A percentile compares a stretch with the other conserved stretches of the same genome.
Evolutionary conservation across 2,888 invertebrate genomes (phyloP).

Genomic region (Diaperis boleti): DNA sequence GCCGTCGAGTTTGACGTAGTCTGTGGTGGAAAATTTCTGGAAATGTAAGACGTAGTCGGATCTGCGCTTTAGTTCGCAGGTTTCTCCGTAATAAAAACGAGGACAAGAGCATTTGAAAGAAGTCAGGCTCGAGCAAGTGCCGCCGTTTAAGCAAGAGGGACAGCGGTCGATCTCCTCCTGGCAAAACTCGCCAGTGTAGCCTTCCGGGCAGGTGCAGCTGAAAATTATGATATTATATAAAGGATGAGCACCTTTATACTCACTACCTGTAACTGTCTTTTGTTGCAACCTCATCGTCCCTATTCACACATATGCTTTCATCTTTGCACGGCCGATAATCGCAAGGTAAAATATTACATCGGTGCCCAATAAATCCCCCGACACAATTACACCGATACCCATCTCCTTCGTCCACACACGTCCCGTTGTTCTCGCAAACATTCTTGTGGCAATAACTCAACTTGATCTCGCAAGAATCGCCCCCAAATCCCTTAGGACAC

Average conservation of each 20-base stretch:
- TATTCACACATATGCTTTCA: slow-evolving; percentile 64
- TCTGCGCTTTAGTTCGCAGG: slow-evolving; percentile 67
- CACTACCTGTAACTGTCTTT: slow-evolving; percentile 65
- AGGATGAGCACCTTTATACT: slow-evolving; percentile 7
- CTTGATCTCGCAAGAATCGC: slow-evolving; percentile 59
- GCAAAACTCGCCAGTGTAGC: slow-evolving; percentile 69
- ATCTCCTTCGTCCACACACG: slow-evolving; percentile 61
- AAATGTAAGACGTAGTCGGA: slow-evolving; percentile 72
- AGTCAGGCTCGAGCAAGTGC: slow-evolving; percentile 61
- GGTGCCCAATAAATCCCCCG: slow-evolving; percentile 68
- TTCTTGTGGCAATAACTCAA: slow-evolving; percentile 54
- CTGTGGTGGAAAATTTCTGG: slow-evolving; percentile 69
- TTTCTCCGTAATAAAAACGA: slow-evolving; percentile 66
- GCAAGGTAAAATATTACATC: slow-evolving; percentile 72
- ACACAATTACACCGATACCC: slow-evolving; percentile 68
- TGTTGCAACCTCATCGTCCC: slow-evolving; percentile 62
- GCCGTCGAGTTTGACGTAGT: slow-evolving; percentile 70
- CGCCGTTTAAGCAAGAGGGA: slow-evolving; percentile 63
- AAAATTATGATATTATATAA: slow-evolving; percentile 17
- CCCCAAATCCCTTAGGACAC: slow-evolving; percentile 62
- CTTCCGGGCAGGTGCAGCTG: slow-evolving; percentile 71
- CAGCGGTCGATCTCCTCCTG: slow-evolving; percentile 67
- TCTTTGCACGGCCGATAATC: slow-evolving; percentile 70
- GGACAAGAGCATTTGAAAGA: slow-evolving; percentile 68
- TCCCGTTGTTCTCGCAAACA: slow-evolving; percentile 65